These are phyloP conservation scores for Cacoxenus indagator DNA, from an alignment of 2,888 invertebrate species.

Conservation along the genomic window DNA sequence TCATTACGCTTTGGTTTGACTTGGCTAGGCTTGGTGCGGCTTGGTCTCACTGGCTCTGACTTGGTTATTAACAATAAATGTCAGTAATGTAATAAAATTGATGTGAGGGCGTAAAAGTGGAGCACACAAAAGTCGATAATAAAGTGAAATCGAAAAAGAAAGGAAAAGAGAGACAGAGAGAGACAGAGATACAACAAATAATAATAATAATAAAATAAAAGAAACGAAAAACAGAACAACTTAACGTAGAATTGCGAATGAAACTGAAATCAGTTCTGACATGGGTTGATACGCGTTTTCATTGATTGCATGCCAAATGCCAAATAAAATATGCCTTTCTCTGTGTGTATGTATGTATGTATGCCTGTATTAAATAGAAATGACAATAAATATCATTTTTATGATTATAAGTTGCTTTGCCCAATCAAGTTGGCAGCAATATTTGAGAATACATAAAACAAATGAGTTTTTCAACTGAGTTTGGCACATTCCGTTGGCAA, in stretches of 20 bases:
- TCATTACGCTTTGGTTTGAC: background rate
- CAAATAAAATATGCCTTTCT: background rate
- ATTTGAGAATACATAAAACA: too few species aligned
- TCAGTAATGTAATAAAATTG: constrained; percentile 38
- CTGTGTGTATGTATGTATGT: background rate
- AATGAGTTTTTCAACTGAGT: too few species aligned
- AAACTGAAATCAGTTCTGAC: constrained; percentile 52
- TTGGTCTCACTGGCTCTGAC: background rate
- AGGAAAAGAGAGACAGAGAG: background rate
- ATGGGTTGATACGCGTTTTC: constrained; percentile 48
- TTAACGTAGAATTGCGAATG: constrained; percentile 10
- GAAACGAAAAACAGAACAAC: background rate
- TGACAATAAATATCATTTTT: background rate
- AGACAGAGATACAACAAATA: background rate
- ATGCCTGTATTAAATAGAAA: background rate
- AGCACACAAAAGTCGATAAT: constrained; percentile 41
- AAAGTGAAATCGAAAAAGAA: constrained; percentile 39
- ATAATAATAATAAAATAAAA: background rate
- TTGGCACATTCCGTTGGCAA: too few species aligned
- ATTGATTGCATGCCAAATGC: constrained; percentile 30
- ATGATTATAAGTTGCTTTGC: background rate
- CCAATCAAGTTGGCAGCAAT: background rate
- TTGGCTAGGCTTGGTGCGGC: constrained; percentile 1
- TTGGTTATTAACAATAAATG: constrained; percentile 37
- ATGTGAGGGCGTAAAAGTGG: constrained; percentile 28